phyloP scores from a whole-genome alignment of 1,140 invertebrate species.

The fruit fly (Drosophila melanogaster) region Release_6_plus_ISO1_MT NT_033777.3:12660501-12661000 shows the following conservation, averaged over 20 bases:
- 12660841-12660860: conserved; percentile 59
- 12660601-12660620: conserved; percentile 54
- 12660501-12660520: conserved; percentile 25
- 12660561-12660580: conserved; percentile 74
- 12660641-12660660: conserved; percentile 19
- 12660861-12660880: background rate
- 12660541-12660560: conserved; percentile 71
- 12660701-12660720: conserved; percentile 44
- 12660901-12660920: too few relatives aligned
- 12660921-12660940: too few relatives aligned
- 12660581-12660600: conserved; percentile 35
- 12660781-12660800: conserved; percentile 53
- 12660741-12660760: conserved; percentile 46
- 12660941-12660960: too few relatives aligned
- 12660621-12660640: conserved; percentile 38
- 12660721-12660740: conserved; percentile 56
- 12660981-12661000: background rate
- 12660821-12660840: conserved; percentile 77
- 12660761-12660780: conserved; percentile 66
- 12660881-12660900: too few relatives aligned
- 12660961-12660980: too few relatives aligned
- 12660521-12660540: conserved; percentile 60
- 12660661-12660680: conserved; percentile 18
- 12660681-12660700: conserved; percentile 14
- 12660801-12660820: conserved; percentile 55